phyloP scores from a whole-genome alignment of 2,113 vertebrate species.

The Bufo bufo region DNA sequence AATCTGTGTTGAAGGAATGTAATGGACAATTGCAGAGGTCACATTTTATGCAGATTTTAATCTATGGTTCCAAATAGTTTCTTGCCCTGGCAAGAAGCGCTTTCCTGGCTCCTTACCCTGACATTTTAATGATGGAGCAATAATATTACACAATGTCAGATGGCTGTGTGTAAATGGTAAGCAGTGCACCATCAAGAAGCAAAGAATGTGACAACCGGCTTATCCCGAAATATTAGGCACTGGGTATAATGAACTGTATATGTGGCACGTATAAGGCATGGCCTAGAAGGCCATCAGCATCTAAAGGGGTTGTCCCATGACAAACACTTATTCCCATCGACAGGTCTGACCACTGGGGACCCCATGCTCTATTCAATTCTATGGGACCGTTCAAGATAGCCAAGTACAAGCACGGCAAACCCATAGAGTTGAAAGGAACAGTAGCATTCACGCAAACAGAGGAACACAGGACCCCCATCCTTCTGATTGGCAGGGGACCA shows the following conservation, averaged over 20 bases:
- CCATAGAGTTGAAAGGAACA: too few species aligned
- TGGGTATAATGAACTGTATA: not conserved
- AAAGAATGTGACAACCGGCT: not conserved
- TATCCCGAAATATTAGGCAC: not conserved
- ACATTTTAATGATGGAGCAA: slow-evolving; percentile 19
- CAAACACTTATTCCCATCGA: too few species aligned
- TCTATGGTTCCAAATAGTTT: slow-evolving; percentile 5
- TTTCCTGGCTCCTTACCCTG: slow-evolving; percentile 7
- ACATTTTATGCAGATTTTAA: slow-evolving; percentile 25
- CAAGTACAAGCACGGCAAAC: too few species aligned
- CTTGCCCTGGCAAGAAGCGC: not conserved
- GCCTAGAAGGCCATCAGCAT: too few species aligned
- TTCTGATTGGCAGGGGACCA: too few species aligned
- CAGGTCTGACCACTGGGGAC: too few species aligned
- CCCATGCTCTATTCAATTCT: too few species aligned
- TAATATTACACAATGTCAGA: slow-evolving; percentile 3
- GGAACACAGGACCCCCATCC: too few species aligned
- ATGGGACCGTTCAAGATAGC: too few species aligned
- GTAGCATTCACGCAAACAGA: too few species aligned
- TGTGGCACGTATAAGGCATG: not conserved
- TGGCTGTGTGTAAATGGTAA: slow-evolving; percentile 23
- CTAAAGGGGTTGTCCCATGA: too few species aligned
- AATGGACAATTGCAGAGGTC: not conserved
- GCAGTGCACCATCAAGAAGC: not conserved
- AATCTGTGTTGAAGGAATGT: not conserved